These are phyloP conservation scores for Spheniscus mendiculus DNA, from an alignment of 2,113 vertebrate genomes.

Conservation along the genomic window DNA sequence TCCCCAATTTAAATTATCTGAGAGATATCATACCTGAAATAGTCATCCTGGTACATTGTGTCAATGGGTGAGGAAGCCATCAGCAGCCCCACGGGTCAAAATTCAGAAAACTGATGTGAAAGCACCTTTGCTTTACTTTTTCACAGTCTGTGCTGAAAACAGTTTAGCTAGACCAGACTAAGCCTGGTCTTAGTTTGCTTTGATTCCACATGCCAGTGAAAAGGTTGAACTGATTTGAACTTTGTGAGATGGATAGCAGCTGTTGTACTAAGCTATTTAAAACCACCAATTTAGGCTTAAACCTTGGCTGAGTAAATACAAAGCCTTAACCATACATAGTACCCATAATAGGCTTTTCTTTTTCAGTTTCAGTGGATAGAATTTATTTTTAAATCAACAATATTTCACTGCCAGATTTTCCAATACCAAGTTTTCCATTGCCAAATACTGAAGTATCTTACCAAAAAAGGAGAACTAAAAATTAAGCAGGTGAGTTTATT, in stretches of 20 bases:
- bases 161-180: background rate
- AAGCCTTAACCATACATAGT: background rate
- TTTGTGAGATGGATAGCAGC: background rate
- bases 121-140: background rate
- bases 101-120: background rate
- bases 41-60: background rate
- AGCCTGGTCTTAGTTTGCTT: background rate
- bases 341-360: background rate
- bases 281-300: constrained; percentile 17
- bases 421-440: background rate
- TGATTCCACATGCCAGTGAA: background rate
- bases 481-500: background rate
- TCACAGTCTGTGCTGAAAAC: background rate
- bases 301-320: background rate
- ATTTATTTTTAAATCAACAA: constrained; percentile 4
- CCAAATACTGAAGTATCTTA: background rate
- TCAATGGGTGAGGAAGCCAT: background rate
- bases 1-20: background rate
- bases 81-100: fast-evolving
- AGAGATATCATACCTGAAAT: background rate
- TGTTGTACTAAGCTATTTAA: constrained; percentile 31
- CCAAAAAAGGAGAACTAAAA: background rate
- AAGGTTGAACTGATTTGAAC: constrained; percentile 38
- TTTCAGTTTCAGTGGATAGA: background rate
- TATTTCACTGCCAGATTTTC: background rate